These are phyloP conservation scores for Amblyraja radiata DNA, from an alignment of 2,797 vertebrate genomes.

Conservation along the genomic window DNA sequence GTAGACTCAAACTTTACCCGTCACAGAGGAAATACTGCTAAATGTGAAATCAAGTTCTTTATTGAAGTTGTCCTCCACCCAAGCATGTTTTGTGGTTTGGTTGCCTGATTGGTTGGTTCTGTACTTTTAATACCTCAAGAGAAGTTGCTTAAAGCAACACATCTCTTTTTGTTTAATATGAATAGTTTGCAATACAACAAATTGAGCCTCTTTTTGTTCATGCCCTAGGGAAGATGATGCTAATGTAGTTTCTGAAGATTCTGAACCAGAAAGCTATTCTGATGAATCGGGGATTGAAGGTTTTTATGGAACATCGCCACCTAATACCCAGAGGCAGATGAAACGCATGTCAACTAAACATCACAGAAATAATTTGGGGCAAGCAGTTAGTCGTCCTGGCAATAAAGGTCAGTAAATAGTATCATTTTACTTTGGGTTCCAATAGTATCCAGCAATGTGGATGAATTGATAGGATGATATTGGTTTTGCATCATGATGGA, in stretches of 20 bases:
- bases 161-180: not conserved
- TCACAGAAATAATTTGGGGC: conserved; percentile 66
- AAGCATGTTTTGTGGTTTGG: not conserved
- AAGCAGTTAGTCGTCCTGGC: conserved; percentile 57
- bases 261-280: conserved; percentile 72
- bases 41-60: not conserved
- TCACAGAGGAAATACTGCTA: not conserved
- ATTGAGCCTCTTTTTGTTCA: conserved; percentile 44
- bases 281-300: conserved; percentile 72
- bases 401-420: conserved; percentile 62
- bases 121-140: not conserved
- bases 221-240: conserved; percentile 62
- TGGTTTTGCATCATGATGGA: not conserved
- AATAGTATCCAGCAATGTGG: not conserved
- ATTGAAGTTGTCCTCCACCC: not conserved
- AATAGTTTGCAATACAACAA: not conserved
- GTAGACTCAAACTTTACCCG: not conserved
- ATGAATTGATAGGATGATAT: not conserved
- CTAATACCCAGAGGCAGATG: conserved; percentile 79
- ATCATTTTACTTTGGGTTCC: not conserved
- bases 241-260: conserved; percentile 62
- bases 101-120: not conserved
- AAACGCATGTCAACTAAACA: conserved; percentile 88
- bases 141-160: not conserved
- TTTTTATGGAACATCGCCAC: conserved; percentile 78